Evolutionary conservation across 2,797 vertebrate genomes (phyloP), one percentile per base, ranked within the genome.

Genomic region (Sebastes glaucus): DNA sequence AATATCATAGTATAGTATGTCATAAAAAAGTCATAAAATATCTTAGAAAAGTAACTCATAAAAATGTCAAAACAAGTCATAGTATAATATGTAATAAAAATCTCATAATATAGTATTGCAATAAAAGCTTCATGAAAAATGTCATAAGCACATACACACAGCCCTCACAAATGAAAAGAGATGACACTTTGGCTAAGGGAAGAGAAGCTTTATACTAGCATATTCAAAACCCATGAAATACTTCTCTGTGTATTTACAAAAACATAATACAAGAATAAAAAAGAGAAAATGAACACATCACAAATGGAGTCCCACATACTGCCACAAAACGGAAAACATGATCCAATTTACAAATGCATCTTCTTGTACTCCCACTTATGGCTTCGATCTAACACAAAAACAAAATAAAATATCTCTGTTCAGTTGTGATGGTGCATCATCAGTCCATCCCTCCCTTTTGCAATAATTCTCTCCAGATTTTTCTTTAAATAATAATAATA

Each of bases 211-310:
- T 94, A 94, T 94, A 93, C 83, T 93, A 93, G 91, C 92, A 95
- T 94, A 94, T 94, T 94, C 82, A 93, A 95, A 95, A 94, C 87
- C 88, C 92, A 95, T 92, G 92, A 92, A 94, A 92, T 89, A 93
- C 93, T 95, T 95, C 94, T 95, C 93, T 90, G 88, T 92, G 88
- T 95, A 95, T 95, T 94, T 95, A 95, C 94, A 95, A 95, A 95
- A 94, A 94, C 91, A 89, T 92, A 95, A 94, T 93, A 94, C 89
- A 94, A 94, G 92, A 94, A 93, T 94, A 92, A 94, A 94, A 95
- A 93, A 93, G 89, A 92, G 87, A 90, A 93, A 93, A 91, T 91
- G 18, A 94, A 93, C 89, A 94, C 92, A 71, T 93, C 93, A 95
- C 94, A 93, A 95, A 94, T 94, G 92, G 86, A 94, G 86, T 92